A percentile compares a stretch with the other conserved stretches of the same genome.
Evolutionary conservation across 2,888 invertebrate genomes (phyloP).

Genomic region (Diaperis boleti): DNA sequence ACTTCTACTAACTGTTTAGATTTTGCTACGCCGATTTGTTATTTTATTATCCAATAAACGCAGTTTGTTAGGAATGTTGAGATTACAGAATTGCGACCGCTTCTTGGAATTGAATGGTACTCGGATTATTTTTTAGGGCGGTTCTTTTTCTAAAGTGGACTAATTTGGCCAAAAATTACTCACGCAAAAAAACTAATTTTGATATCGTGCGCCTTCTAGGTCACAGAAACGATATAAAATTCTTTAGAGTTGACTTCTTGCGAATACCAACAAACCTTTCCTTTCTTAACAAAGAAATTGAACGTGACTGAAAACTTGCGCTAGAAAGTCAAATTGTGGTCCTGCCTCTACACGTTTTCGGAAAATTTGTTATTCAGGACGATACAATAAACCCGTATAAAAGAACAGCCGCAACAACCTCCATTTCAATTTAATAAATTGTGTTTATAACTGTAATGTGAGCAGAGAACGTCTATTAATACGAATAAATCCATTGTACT

Average conservation of each 20-base stretch:
- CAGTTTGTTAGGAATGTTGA: background rate
- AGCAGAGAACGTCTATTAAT: conserved; percentile 16
- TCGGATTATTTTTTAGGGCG: background rate
- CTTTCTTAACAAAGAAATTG: conserved; percentile 16
- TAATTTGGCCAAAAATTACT: conserved; percentile 14
- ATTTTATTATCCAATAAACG: conserved; percentile 6
- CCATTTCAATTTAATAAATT: conserved; percentile 24
- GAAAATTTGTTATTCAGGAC: conserved; percentile 12
- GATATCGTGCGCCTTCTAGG: conserved; percentile 22
- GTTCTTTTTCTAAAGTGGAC: conserved; percentile 14
- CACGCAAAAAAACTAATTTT: conserved; percentile 35
- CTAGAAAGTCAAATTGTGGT: conserved; percentile 21
- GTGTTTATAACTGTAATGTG: conserved; percentile 23
- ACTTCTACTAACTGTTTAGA: conserved; percentile 11
- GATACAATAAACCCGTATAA: conserved; percentile 19
- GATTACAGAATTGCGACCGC: background rate
- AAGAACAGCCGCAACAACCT: conserved; percentile 29
- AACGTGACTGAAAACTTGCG: conserved; percentile 29
- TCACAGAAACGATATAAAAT: conserved; percentile 28
- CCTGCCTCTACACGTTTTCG: conserved; percentile 20
- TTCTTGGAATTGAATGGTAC: background rate
- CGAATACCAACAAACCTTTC: conserved; percentile 26
- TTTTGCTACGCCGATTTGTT: conserved; percentile 4
- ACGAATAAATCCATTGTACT: conserved; percentile 34
- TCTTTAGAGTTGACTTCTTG: conserved; percentile 9